Conservation (phyloP, 2,113 vertebrate genomes). For the Actenoides hombroni region DNA sequence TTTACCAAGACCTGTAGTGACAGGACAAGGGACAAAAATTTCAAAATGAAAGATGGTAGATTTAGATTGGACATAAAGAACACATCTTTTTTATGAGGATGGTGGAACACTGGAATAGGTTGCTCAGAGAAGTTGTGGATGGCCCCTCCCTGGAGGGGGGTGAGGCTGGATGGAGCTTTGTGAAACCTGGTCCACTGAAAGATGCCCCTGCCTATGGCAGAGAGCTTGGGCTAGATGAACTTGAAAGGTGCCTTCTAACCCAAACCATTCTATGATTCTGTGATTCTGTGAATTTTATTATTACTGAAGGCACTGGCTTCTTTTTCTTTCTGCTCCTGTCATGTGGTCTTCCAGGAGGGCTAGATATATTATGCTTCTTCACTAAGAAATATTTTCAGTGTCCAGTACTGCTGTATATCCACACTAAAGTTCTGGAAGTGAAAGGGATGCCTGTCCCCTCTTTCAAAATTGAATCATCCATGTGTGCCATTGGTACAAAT, state of each 20-base stretch:
- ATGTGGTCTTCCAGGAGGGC: not conserved
- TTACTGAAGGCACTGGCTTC: not conserved
- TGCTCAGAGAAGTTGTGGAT: no score
- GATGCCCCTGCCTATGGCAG: fast-evolving
- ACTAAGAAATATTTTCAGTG: not conserved
- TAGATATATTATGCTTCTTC: not conserved
- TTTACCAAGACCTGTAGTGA: not conserved
- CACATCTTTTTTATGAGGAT: no score
- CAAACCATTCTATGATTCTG: not conserved
- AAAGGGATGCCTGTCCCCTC: not conserved
- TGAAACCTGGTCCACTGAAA: not conserved
- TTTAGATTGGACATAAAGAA: not conserved
- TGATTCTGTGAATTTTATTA: not conserved
- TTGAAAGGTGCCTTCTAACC: not conserved
- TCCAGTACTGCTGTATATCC: not conserved
- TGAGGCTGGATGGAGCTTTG: not conserved
- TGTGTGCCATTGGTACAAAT: fast-evolving
- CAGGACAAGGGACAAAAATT: not conserved
- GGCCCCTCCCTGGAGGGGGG: no score
- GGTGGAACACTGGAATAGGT: no score
- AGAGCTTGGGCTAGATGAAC: not conserved
- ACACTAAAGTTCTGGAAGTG: not conserved
- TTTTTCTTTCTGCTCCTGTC: not conserved
- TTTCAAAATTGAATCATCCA: not conserved
- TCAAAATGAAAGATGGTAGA: not conserved